Base-by-base conservation (phyloP, 2,797 vertebrate species). In the Melanotaenia parkinsoni region DNA sequence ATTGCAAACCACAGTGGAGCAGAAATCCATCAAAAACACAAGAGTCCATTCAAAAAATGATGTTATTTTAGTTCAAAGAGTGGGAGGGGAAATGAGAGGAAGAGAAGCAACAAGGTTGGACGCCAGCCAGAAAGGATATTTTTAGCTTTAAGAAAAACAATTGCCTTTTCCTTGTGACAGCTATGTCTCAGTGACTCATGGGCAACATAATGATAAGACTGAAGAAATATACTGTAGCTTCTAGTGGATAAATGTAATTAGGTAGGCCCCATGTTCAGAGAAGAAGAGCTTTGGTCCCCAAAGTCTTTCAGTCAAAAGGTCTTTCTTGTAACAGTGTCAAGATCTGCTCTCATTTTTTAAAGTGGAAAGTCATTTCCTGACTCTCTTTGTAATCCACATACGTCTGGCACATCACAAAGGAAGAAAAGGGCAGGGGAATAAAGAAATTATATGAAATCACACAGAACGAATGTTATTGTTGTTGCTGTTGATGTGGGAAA, bases 391-490 rank as follows among this genome's bases (percentile, higher is more conserved):
- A 86, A 84, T 81, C 77, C 61, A 72, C 83, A 87, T 86, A 84
- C 51, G 85, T 93, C 89, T 93, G 92, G 91, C 90, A 86, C 86
- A 83, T 89, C 85, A 91, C 86, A 91, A 92, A 92, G 76, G 82
- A 67, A 63, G 84, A 64, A 77, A 77, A n/a, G 82, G 71, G 72
- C 87, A 74, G 20, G 89, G 88, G 90, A 91, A 89, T 85, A 88
- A 78, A 90, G 88, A 91, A 91, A 93, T 93, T 87, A 89, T 80
- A 84, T 88, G 86, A 93, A 92, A 89, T 91, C 91, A 91, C 86
- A 88, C 88, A 79, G 80, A 78, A 86, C 87, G 85, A 86, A 85
- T 85, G 79, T 92, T 87, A 86, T 89, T 90, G 85, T 91, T 90
- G 89, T 89, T 90, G 86, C 86, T 83, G 87, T 89, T 89, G 86